Conservation (phyloP, 2,797 vertebrate genomes). For the Mycteria americana region DNA sequence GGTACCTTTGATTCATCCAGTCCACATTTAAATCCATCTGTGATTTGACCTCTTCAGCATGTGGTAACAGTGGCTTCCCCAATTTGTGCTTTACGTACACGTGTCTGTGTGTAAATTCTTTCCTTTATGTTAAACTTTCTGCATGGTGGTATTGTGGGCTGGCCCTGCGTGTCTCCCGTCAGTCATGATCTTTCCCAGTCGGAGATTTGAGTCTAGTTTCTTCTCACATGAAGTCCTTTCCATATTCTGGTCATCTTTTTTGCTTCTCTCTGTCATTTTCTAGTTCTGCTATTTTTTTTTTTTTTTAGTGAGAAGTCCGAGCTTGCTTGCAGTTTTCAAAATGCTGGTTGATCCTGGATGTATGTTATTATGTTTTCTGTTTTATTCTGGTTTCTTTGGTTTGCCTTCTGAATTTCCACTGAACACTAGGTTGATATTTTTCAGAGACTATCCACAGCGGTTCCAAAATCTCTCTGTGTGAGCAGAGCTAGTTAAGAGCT, state of each 20-base stretch:
- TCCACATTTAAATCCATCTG: not conserved
- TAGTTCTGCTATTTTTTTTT: not conserved
- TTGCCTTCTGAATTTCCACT: not conserved
- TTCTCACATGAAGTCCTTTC: not conserved
- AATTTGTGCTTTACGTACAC: not conserved
- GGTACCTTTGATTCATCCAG: not conserved
- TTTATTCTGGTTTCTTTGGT: not conserved
- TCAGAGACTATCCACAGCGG: not conserved
- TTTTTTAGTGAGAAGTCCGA: not conserved
- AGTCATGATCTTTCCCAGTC: not conserved
- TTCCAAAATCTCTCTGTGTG: not conserved
- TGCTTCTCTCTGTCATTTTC: not conserved
- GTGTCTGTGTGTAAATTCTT: not conserved
- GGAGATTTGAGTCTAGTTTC: fast-evolving
- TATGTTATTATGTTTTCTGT: not conserved
- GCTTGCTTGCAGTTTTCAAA: not conserved
- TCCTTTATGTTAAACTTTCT: not conserved
- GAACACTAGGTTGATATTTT: not conserved
- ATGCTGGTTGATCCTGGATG: not conserved
- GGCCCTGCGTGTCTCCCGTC: not conserved
- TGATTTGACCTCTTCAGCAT: not conserved
- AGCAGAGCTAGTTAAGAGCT: not conserved
- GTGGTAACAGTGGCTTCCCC: not conserved
- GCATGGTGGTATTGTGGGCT: not conserved
- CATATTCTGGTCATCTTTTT: not conserved